Percentiles rank a stretch among this genome's conserved stretches.
These are phyloP conservation scores for Tipula helvola DNA, from an alignment of 2,888 invertebrate species.

Conservation along the genomic window DNA sequence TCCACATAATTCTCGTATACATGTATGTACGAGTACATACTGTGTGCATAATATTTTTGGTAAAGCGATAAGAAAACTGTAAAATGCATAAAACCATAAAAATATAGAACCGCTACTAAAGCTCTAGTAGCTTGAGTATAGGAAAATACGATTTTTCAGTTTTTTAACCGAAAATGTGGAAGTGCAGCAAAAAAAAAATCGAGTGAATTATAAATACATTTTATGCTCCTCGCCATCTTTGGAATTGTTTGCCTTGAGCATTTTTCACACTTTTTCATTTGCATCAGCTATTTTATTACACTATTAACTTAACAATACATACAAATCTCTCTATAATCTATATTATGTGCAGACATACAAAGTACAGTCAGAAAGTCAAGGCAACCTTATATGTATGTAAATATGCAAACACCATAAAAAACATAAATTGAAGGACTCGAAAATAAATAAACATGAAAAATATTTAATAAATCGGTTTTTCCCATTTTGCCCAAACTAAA, in stretches of 20 bases:
- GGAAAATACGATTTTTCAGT: background rate
- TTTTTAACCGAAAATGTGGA: background rate
- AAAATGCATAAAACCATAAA: background rate
- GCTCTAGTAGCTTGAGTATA: background rate
- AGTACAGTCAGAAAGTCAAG: background rate
- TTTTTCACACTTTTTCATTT: background rate
- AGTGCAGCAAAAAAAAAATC: background rate
- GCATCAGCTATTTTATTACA: background rate
- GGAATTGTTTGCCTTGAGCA: background rate
- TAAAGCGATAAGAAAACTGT: background rate
- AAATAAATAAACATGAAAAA: background rate
- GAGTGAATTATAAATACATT: background rate
- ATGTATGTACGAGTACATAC: too few species aligned
- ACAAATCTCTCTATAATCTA: background rate
- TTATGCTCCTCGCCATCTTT: background rate
- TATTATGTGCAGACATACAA: background rate
- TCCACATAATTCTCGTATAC: too few species aligned
- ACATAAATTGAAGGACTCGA: background rate
- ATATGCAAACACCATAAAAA: background rate
- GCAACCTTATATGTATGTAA: background rate
- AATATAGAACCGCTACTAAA: background rate
- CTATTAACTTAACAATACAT: background rate
- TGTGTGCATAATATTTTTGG: background rate
- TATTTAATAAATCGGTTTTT: background rate
- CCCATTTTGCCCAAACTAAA: background rate